These are phyloP conservation scores for Chiloscyllium punctatum DNA, from an alignment of 2,797 vertebrate genomes.

Conservation along the genomic window DNA sequence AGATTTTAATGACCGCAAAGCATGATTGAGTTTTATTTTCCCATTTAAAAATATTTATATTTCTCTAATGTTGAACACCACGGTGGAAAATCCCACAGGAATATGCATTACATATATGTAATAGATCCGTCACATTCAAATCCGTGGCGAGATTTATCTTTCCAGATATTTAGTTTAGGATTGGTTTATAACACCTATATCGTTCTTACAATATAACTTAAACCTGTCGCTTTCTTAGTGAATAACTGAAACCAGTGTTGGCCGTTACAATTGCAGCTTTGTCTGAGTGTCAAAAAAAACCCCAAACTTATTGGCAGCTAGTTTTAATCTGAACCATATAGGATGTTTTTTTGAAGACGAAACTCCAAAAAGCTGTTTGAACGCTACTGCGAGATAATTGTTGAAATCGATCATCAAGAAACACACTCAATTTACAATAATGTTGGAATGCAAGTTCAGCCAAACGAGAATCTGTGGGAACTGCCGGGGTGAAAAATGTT, in stretches of 20 bases:
- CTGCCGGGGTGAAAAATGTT: neutral
- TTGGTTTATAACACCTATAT: constrained; percentile 16
- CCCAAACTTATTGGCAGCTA: neutral
- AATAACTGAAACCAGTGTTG: neutral
- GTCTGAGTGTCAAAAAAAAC: constrained; percentile 33
- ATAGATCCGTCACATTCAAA: neutral
- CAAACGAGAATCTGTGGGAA: constrained; percentile 40
- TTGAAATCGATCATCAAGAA: constrained; percentile 49
- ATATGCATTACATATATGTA: neutral
- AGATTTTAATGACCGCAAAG: constrained; percentile 17
- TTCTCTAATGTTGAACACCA: neutral
- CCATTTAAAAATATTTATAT: constrained; percentile 22
- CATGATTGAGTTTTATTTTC: constrained; percentile 16
- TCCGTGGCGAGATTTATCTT: neutral
- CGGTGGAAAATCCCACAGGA: neutral
- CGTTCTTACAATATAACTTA: neutral
- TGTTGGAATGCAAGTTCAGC: constrained; percentile 49
- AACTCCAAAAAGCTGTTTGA: neutral
- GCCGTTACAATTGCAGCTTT: neutral
- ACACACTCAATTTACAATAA: constrained; percentile 52
- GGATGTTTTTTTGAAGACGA: constrained; percentile 46
- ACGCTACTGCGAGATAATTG: constrained; percentile 10
- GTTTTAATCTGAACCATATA: constrained; percentile 52
- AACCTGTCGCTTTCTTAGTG: neutral
- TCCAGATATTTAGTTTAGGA: neutral